A percentile compares a stretch with the other conserved stretches of the same genome.
Evolutionary conservation across 1,140 invertebrate genomes (phyloP).

Genomic region (Sarcophaga bullata): DNA sequence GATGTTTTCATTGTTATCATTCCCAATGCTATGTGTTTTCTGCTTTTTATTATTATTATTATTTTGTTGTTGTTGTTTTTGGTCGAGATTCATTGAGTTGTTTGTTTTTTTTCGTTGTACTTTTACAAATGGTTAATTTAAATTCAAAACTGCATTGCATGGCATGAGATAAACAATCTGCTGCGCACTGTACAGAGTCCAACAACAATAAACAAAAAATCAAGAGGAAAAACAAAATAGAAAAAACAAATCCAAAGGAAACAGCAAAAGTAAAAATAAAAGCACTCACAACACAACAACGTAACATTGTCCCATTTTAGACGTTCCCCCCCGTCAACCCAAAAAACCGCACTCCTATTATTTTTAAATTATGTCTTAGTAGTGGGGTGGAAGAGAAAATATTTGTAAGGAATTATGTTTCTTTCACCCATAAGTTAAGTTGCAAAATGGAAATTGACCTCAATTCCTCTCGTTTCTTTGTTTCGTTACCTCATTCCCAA

Average conservation of each 20-base stretch:
- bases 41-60: too few species aligned
- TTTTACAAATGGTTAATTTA: slow-evolving; percentile 38
- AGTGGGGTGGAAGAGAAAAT: background rate
- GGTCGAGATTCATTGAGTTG: background rate
- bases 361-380: background rate
- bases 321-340: too few species aligned
- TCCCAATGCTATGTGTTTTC: too few species aligned
- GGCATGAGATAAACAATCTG: slow-evolving; percentile 36
- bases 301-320: slow-evolving; percentile 4
- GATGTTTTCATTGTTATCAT: too few species aligned
- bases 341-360: background rate
- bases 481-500: background rate
- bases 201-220: background rate
- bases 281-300: background rate
- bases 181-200: slow-evolving; percentile 8
- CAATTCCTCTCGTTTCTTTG: background rate
- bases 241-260: background rate
- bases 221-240: too few species aligned
- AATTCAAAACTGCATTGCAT: slow-evolving; percentile 40
- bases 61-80: too few species aligned
- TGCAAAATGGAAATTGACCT: slow-evolving; percentile 17
- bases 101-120: background rate
- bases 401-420: background rate
- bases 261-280: background rate
- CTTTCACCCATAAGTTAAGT: background rate